Conservation (phyloP, 2,113 vertebrate genomes). For the Petrocephalus microphthalmus region DNA sequence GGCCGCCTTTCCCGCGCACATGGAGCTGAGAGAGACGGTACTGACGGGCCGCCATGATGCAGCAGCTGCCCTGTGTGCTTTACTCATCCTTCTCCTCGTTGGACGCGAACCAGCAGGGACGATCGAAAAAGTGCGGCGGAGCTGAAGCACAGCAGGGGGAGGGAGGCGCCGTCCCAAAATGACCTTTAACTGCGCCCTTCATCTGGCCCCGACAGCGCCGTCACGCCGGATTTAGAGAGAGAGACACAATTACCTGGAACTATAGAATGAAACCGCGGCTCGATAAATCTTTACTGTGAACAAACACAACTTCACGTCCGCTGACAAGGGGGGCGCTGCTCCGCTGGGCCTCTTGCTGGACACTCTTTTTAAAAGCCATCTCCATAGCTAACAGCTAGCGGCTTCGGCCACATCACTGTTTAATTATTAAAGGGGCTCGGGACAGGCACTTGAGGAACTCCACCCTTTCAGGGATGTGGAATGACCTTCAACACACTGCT, state of each 20-base stretch:
- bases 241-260: conserved; percentile 1
- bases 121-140: neutral
- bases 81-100: neutral
- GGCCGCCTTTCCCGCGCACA: no score
- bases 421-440: neutral
- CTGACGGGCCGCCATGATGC: neutral
- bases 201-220: neutral
- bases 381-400: neutral
- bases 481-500: neutral
- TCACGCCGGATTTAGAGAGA: neutral
- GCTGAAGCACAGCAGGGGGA: neutral
- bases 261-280: neutral
- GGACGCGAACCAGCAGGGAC: neutral
- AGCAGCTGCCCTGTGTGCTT: neutral
- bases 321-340: neutral
- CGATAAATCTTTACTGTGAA: neutral
- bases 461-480: neutral
- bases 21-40: no score
- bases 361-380: neutral
- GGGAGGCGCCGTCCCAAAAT: neutral
- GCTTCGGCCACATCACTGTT: neutral
- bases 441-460: neutral
- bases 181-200: neutral
- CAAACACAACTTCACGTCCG: neutral
- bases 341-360: neutral